Conservation (phyloP, 2,797 vertebrate species). For the Diceros bicornis region DNA sequence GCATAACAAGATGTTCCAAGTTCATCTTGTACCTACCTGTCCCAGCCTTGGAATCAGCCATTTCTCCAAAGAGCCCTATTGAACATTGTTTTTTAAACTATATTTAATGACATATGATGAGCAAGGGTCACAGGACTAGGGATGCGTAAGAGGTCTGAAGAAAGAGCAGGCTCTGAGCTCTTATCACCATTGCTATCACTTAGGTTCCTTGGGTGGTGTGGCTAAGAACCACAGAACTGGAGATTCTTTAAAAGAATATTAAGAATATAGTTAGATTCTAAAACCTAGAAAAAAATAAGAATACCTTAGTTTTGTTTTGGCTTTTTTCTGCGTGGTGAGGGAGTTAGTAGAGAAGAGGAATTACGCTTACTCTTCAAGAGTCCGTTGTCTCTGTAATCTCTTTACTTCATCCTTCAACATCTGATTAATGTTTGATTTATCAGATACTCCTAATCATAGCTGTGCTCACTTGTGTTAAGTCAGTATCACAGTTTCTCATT, state of each 20-base stretch:
- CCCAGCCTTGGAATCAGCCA: background rate
- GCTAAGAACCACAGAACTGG: background rate
- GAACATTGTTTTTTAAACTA: background rate
- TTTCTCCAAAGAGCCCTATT: conserved; percentile 27
- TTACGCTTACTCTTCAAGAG: background rate
- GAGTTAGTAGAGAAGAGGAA: background rate
- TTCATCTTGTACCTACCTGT: background rate
- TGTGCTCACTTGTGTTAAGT: conserved; percentile 21
- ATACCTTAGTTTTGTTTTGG: background rate
- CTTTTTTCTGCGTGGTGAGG: background rate
- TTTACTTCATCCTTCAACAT: background rate
- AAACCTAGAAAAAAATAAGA: conserved; percentile 37
- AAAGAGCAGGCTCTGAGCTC: background rate
- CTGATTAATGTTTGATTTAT: conserved; percentile 25
- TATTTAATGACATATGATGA: background rate
- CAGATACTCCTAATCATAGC: background rate
- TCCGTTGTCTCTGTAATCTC: conserved; percentile 23
- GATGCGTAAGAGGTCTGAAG: background rate
- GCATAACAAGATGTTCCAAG: background rate
- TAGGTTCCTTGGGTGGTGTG: background rate
- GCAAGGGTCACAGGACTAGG: background rate
- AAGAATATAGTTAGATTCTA: conserved; percentile 31
- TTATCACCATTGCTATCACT: background rate
- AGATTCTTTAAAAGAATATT: conserved; percentile 30
- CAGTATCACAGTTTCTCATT: conserved; percentile 3